Base-by-base conservation (phyloP, 1,140 invertebrate species). In the Euschistus heros region DNA sequence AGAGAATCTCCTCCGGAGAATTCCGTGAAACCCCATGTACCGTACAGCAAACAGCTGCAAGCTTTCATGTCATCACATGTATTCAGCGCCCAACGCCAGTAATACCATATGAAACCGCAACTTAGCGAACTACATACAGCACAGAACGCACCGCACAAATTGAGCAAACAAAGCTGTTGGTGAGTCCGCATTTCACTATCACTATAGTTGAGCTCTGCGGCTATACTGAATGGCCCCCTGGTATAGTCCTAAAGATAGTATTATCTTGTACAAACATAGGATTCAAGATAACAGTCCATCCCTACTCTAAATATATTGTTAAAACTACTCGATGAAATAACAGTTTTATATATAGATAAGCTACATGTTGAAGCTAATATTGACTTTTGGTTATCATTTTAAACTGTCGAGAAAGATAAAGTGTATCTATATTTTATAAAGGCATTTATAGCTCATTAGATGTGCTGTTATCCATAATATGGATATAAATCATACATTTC, bases 41-140 rank as follows among this genome's bases (percentile, higher is more conserved):
- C 80, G 69, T 83, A 84, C 0, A 88, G 75, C 69, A 86, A 81
- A 67, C 85, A 87, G 8, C 84, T 84, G 72, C 85, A 87, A 66
- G 81, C 79, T 0, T 73, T 76, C 64, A 84, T 79, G 46, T 81
- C 74, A 6, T 81, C 77, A 66, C 85, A 87, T 8, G 79, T 76
- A 69, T 86, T 80, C 10, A 87, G 74, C 0, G 82, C 84, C 59
- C 78, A 74, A 33, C 77, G 74, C 86, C 86, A 88, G 71, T 87
- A 80, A 26, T 81, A 76, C 80, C 83, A 87, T 2, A 80, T 76
- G 50, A 70, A 54, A 7, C 50, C 54, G 27, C 62, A 20, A 33
- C 67, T 57, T 14, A 57, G 17, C 26, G 63, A 46, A 18, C 50
- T 60, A n/a, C 27, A 59, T 2, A 63, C 27, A 13, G 54, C 64